Base-by-base conservation (phyloP, 2,797 vertebrate species). In the Danio kyathit region DNA sequence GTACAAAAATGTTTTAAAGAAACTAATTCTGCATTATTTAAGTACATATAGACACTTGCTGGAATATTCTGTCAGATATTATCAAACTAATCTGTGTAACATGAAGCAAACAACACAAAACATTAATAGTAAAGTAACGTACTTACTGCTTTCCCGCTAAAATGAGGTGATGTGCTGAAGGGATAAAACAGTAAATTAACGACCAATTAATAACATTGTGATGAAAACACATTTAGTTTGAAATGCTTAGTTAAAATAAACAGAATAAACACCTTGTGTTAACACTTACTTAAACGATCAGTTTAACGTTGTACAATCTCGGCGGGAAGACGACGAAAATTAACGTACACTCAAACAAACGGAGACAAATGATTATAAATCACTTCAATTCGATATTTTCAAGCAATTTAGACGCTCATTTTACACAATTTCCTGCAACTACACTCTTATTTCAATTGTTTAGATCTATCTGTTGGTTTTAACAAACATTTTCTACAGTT, bases 381-480 rank as follows among this genome's bases (percentile, higher is more conserved):
- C 14, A 64, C 17, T 48, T 51, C 5, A 51, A 0, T 11, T 60
- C 0, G 14, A 16, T 38, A 7, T n/a, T 38, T 69, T 13, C 1
- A 51, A 16, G 14, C 5, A 7, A 51, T 40, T 70, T n/a, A 21
- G 19, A 17, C 7, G n/a, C 11, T 19, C 5, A 14, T 12, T 7
- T 7, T 7, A 63, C 14, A 5, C 14, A 0, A 41, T 16, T 63
- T n/a, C 7, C 9, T n/a, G 13, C 3, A 0, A 41, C 41, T 41
- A 41, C 16, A 2, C n/a, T n/a, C 5, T 43, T 9, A 13, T 13
- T 13, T 71, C 1, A 43, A 13, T 40, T 41, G 0, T 14, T 4
- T 0, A 0, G 10, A 8, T 5, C 1, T 12, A 29, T 17, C 6
- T 54, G 9, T 2, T n/a, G 1, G 0, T 1, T 19, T 56, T 43